These are phyloP conservation scores for Ariolimax columbianus DNA, from an alignment of 2,888 invertebrate genomes.

Conservation along the genomic window DNA sequence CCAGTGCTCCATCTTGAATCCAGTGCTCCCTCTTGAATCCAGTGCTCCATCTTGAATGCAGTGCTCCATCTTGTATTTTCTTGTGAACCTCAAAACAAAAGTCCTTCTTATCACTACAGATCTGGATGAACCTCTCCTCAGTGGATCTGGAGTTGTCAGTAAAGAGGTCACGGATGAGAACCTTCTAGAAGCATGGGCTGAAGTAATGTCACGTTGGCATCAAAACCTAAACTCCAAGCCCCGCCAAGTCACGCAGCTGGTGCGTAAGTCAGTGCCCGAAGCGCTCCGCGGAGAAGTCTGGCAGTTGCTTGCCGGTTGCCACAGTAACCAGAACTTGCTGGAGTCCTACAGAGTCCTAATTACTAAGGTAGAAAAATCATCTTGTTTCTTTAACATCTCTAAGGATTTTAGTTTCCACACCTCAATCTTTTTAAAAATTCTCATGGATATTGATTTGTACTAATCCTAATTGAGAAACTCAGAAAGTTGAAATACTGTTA, in stretches of 20 bases:
- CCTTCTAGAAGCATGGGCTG: constrained; percentile 91
- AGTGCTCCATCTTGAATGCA: no score
- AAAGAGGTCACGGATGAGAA: constrained; percentile 97
- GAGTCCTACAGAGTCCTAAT: constrained; percentile 96
- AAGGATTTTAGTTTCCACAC: no score
- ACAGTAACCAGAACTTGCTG: constrained; percentile 85
- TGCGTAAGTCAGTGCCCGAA: constrained; percentile 91
- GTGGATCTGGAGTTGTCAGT: constrained; percentile 97
- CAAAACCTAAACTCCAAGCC: constrained; percentile 83
- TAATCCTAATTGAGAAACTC: no score
- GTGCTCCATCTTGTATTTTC: no score
- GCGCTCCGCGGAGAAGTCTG: constrained; percentile 97
- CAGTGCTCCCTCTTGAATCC: no score
- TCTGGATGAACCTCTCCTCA: constrained; percentile 91
- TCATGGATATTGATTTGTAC: no score
- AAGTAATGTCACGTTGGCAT: constrained; percentile 82
- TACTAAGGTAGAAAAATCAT: constrained; percentile 89
- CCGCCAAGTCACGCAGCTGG: constrained; percentile 80
- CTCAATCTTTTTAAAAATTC: no score
- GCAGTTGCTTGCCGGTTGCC: constrained; percentile 94
- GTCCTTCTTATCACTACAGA: constrained; percentile 70
- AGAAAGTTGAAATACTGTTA: no score
- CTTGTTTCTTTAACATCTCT: no score
- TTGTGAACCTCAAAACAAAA: no score
- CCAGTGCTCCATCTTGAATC: no score